Evolutionary conservation across 2,113 vertebrate genomes (phyloP).

Genomic region (Serilophus lunatus): DNA sequence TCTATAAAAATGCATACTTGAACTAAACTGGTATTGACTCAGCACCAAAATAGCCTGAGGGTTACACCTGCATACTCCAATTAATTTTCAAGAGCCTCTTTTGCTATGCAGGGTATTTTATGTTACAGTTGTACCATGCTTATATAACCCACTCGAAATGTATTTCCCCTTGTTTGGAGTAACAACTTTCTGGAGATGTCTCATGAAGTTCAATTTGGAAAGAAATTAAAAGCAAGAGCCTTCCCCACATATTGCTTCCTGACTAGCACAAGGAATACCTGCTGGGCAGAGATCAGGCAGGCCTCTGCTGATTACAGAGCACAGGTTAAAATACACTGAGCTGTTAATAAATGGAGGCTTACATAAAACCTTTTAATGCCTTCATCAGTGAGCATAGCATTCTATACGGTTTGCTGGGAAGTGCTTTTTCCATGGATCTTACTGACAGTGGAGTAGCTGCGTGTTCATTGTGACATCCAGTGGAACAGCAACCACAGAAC

Average conservation of each 20-base stretch:
- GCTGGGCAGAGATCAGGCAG: constrained; percentile 25
- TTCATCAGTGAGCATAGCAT: not conserved
- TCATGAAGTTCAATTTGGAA: constrained; percentile 40
- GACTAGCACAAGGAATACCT: constrained; percentile 9
- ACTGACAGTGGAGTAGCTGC: not conserved
- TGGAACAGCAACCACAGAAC: not conserved
- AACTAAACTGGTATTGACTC: constrained; percentile 38
- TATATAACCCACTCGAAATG: constrained; percentile 36
- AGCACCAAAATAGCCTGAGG: constrained; percentile 54
- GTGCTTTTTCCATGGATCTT: not conserved
- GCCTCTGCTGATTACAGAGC: not conserved
- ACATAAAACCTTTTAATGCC: not conserved
- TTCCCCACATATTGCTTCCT: constrained; percentile 13
- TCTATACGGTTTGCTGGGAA: not conserved
- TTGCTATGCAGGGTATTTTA: constrained; percentile 28
- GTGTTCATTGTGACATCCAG: not conserved
- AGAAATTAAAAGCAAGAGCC: constrained; percentile 52
- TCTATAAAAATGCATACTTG: constrained; percentile 14
- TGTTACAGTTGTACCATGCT: constrained; percentile 11
- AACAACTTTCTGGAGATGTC: constrained; percentile 39
- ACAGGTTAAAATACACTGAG: not conserved
- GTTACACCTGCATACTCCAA: constrained; percentile 65
- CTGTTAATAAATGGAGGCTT: not conserved
- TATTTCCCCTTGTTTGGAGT: constrained; percentile 55
- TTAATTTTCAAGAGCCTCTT: constrained; percentile 65